Base-by-base conservation (phyloP, 2,888 invertebrate species). In the Leptopilina syphax region DNA sequence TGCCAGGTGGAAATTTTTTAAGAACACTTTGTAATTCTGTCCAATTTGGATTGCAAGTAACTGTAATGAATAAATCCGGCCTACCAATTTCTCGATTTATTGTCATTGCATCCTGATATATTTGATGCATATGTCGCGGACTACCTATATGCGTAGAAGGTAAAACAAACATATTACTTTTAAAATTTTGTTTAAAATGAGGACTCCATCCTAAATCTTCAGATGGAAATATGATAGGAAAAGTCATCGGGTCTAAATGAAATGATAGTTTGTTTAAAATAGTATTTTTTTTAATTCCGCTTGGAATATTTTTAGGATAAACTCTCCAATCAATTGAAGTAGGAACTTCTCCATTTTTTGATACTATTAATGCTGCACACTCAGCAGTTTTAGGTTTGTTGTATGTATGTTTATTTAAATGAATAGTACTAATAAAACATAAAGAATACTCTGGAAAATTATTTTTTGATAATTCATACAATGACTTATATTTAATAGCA, bases 71-170 rank as follows among this genome's bases (percentile, higher is more conserved):
- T 34, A 34, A 34, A 34, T 34, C 34, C 1, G 34, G 34, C 34
- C 84, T 79, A 0, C 91, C 92, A 86, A 84, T 91, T 65, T 87
- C 83, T 12, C 85, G 67, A 6, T 92, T 91, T 80, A 89, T 90
- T 9, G 88, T 89, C 65, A 65, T 65, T 1, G 89, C 91, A 84
- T 92, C 90, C 84, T 91, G 88, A 10, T 86, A 86, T 67, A 86
- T 81, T 84, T 91, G 88, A 78, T 90, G 88, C 91, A 92, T 91
- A 81, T 90, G 87, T 50, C 91, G 81, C 76, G 90, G 90, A 12
- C 89, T 85, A 47, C 90, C 34, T 34, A 34, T 34, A 34, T 34
- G 34, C 34, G 34, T 34, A 34, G 34, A 34, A 34, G 34, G 34
- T 57, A 57, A 47, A 7, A 47, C 47, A 47, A 47, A 47, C 47